Conservation (phyloP, 2,113 vertebrate genomes). For the Myanophis thanlyinensis region DNA sequence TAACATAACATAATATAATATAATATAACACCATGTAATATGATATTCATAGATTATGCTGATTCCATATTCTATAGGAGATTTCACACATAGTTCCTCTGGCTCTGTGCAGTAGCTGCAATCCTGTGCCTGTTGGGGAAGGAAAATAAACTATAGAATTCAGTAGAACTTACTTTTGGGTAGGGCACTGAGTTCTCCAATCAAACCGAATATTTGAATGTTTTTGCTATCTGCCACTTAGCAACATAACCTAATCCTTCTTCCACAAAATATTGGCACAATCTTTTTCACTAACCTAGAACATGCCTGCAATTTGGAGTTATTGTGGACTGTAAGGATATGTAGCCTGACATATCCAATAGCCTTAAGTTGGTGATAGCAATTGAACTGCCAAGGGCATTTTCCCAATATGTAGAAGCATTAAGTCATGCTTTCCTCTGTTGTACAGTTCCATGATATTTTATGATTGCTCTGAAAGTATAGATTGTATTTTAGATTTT, state of each 20-base stretch:
- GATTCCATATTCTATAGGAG: too few species aligned
- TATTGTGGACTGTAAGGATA: background rate
- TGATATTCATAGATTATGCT: too few species aligned
- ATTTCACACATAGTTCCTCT: too few species aligned
- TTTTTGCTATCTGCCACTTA: background rate
- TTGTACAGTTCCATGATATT: background rate
- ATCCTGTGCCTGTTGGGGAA: background rate
- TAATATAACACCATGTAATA: too few species aligned
- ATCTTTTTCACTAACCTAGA: background rate
- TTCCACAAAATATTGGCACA: background rate
- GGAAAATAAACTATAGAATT: background rate
- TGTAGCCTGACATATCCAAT: background rate
- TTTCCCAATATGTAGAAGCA: background rate
- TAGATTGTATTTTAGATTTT: background rate
- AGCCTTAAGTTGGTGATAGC: background rate
- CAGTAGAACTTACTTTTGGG: background rate
- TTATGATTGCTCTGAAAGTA: background rate
- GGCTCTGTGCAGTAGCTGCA: background rate
- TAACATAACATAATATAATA: too few species aligned
- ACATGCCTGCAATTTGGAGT: background rate
- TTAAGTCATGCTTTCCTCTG: background rate
- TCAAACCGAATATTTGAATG: background rate
- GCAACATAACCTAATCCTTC: background rate
- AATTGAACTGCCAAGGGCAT: background rate
- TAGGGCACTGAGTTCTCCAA: background rate